These are phyloP conservation scores for Amazona vittata DNA, from an alignment of 2,113 vertebrate genomes.

Conservation along the genomic window DNA sequence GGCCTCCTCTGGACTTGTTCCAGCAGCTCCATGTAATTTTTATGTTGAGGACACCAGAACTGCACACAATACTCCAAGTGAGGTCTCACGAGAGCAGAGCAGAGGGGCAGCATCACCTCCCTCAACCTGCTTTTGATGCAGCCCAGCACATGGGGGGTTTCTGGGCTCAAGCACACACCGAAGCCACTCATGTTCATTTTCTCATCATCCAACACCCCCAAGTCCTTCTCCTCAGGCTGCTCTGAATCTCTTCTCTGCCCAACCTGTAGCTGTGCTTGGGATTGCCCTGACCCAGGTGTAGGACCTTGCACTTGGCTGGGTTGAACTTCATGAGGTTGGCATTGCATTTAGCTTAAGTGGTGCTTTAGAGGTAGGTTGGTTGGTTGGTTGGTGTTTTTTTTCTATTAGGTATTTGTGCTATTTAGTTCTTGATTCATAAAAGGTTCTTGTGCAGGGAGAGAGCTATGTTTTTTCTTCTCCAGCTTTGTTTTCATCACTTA, in stretches of 20 bases:
- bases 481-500: not conserved
- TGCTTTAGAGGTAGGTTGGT: not conserved
- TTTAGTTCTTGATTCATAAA: not conserved
- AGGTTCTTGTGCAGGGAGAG: not conserved
- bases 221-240: not conserved
- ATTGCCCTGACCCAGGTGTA: not conserved
- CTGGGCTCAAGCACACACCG: no score
- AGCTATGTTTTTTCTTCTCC: not conserved
- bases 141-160: fast-evolving
- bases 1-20: no score
- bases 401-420: not conserved
- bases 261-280: not conserved
- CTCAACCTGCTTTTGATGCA: no score
- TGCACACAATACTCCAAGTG: no score
- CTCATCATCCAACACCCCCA: not conserved
- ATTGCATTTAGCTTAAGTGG: not conserved
- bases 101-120: no score
- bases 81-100: no score
- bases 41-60: no score
- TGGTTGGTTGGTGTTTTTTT: not conserved
- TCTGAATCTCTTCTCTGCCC: not conserved
- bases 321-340: not conserved
- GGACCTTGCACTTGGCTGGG: not conserved
- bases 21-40: no score
- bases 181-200: not conserved